Conservation (phyloP, 2,888 invertebrate species). For the Nycteola revayana region DNA sequence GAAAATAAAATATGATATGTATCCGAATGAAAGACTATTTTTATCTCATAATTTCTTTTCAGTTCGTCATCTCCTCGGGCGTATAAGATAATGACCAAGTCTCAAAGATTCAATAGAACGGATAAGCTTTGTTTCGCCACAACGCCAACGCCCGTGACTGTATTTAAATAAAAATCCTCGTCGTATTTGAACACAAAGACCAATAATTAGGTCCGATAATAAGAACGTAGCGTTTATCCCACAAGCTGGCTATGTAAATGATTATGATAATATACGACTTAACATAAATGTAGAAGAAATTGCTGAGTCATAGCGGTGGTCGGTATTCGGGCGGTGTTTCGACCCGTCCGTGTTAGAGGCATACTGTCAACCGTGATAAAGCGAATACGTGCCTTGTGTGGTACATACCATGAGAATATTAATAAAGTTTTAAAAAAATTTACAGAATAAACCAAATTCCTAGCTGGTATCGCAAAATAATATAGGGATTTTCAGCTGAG, state of each 20-base stretch:
- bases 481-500: too few relatives aligned
- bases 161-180: slow-evolving; percentile 63
- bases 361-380: slow-evolving; percentile 58
- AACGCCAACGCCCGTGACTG: slow-evolving; percentile 52
- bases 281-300: slow-evolving; percentile 72
- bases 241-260: slow-evolving; percentile 71
- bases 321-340: slow-evolving; percentile 50
- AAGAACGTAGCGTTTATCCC: slow-evolving; percentile 60
- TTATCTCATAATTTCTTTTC: slow-evolving; percentile 15
- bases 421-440: slow-evolving; percentile 8
- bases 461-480: too few relatives aligned
- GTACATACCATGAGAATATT: slow-evolving; percentile 22
- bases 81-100: slow-evolving; percentile 17
- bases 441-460: slow-evolving; percentile 1
- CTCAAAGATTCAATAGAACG: slow-evolving; percentile 20
- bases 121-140: slow-evolving; percentile 41
- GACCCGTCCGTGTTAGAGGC: slow-evolving; percentile 52
- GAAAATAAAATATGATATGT: slow-evolving; percentile 40
- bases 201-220: slow-evolving; percentile 76
- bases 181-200: slow-evolving; percentile 74
- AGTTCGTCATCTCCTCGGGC: slow-evolving; percentile 7
- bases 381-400: slow-evolving; percentile 41
- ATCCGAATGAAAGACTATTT: slow-evolving; percentile 21
- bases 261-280: slow-evolving; percentile 73
- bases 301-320: slow-evolving; percentile 68